Evolutionary conservation across 2,888 invertebrate species (phyloP).

Genomic region (Eristalis intricaria): DNA sequence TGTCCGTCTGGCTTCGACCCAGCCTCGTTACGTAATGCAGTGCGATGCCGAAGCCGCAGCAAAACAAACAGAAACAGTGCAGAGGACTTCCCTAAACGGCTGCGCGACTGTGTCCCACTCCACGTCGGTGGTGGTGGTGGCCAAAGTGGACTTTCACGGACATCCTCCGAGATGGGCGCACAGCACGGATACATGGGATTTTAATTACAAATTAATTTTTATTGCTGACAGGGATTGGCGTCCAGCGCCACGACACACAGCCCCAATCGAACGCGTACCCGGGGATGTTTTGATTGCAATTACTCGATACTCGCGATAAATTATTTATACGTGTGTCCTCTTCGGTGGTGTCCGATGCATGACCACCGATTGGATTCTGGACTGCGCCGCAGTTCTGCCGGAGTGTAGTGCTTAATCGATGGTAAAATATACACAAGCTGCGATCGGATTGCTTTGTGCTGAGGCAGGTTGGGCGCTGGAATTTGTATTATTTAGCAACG

Average conservation of each 20-base stretch:
- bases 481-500: constrained; percentile 37
- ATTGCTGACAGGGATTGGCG: constrained; percentile 60
- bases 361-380: neutral
- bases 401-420: constrained; percentile 36
- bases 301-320: constrained; percentile 63
- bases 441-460: constrained; percentile 22
- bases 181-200: constrained; percentile 55
- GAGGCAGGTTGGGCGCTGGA: constrained; percentile 24
- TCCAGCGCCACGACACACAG: constrained; percentile 24
- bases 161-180: neutral
- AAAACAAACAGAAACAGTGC: neutral
- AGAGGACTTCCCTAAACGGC: constrained; percentile 33
- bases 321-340: constrained; percentile 62
- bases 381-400: neutral
- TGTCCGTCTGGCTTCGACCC: constrained; percentile 20
- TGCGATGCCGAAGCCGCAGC: constrained; percentile 5
- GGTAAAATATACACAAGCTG: constrained; percentile 46
- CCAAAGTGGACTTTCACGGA: constrained; percentile 1
- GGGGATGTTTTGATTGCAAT: constrained; percentile 66
- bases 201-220: constrained; percentile 71
- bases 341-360: neutral
- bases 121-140: neutral
- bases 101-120: neutral
- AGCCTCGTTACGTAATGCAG: constrained; percentile 52
- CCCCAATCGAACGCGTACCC: constrained; percentile 49